Percentiles rank a stretch among this genome's conserved stretches.
These are phyloP conservation scores for Hemibagrus guttatus DNA, from an alignment of 2,797 vertebrate genomes.

Conservation along the genomic window DNA sequence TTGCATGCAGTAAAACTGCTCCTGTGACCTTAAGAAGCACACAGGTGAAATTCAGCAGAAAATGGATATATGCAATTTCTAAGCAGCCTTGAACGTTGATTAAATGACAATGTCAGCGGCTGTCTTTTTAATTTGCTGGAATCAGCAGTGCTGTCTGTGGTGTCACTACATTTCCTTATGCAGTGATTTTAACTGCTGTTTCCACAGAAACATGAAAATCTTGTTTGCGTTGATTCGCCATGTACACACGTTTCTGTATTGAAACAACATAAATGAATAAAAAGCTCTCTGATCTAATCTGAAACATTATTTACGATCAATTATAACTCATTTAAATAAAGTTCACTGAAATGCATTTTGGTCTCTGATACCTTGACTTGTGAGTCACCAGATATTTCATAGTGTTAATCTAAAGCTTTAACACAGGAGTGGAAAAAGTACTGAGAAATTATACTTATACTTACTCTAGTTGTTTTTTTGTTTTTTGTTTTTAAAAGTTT, in stretches of 20 bases:
- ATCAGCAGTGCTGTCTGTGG: conserved; percentile 18
- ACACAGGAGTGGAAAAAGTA: not conserved
- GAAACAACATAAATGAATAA: not conserved
- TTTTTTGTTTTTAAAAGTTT: not conserved
- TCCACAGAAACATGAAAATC: not conserved
- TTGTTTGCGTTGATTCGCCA: not conserved
- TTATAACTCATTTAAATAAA: not conserved
- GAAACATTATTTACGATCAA: not conserved
- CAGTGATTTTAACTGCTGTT: not conserved
- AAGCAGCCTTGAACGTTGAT: conserved; percentile 38
- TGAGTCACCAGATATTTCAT: not conserved
- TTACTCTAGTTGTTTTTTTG: too few species aligned
- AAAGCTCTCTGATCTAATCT: not conserved
- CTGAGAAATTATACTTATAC: not conserved
- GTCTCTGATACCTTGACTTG: not conserved
- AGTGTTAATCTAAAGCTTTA: not conserved
- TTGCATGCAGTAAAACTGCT: conserved; percentile 29
- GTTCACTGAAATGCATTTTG: not conserved
- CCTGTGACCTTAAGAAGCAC: conserved; percentile 5
- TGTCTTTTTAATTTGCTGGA: conserved; percentile 21
- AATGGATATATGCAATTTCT: conserved; percentile 11
- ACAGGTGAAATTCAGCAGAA: conserved; percentile 18
- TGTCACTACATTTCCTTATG: not conserved
- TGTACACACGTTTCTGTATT: not conserved
- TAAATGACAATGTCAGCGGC: conserved; percentile 23